A percentile compares a stretch with the other conserved stretches of the same genome.
Evolutionary conservation across 2,797 vertebrate genomes (phyloP).

Genomic region (Momotus momota): DNA sequence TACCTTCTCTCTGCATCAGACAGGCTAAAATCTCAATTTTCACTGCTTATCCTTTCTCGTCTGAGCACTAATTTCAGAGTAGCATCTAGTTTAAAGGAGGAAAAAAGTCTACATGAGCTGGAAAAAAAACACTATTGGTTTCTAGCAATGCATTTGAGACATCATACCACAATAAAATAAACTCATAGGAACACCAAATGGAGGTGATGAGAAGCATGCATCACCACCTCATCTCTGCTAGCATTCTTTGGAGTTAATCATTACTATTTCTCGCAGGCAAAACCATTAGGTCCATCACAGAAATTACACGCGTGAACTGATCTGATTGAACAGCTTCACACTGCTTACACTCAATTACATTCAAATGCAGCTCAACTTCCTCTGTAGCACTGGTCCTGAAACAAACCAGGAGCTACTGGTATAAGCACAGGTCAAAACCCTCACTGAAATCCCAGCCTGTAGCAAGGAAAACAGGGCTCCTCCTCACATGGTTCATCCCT

Average conservation of each 20-base stretch:
- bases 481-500: background rate
- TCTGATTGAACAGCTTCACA: background rate
- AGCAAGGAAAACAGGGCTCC: background rate
- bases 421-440: background rate
- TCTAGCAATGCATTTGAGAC: background rate
- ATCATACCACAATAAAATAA: background rate
- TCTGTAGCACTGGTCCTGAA: background rate
- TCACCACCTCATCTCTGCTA: background rate
- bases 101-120: background rate
- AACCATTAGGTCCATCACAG: background rate
- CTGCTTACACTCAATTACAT: conserved; percentile 29
- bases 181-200: background rate
- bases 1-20: background rate
- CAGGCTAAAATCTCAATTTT: background rate
- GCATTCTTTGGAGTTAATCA: background rate
- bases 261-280: background rate
- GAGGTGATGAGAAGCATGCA: background rate
- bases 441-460: background rate
- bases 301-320: background rate
- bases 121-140: background rate
- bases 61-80: background rate
- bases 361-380: conserved; percentile 15
- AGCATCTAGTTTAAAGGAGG: background rate
- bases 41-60: background rate
- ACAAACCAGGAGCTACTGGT: background rate